phyloP scores from a whole-genome alignment of 2,888 invertebrate species.

The Mystacides longicornis region DNA sequence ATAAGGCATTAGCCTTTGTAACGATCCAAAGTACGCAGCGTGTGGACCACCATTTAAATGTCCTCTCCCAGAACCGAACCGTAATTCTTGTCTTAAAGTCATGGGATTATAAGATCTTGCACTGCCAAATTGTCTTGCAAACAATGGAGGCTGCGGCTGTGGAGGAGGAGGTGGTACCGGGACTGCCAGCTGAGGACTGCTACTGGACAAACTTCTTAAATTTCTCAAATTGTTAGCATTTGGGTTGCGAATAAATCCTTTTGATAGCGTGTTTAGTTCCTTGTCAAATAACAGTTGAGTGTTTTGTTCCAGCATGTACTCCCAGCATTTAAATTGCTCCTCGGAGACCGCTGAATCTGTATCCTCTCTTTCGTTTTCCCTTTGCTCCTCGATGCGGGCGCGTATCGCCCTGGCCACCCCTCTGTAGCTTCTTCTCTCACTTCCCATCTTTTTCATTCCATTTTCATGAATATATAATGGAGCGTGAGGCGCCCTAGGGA shows the following conservation, averaged over 20 bases:
- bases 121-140: conserved; percentile 73
- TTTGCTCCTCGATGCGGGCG: conserved; percentile 57
- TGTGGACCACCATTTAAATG: conserved; percentile 66
- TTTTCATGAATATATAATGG: conserved; percentile 23
- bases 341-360: conserved; percentile 60
- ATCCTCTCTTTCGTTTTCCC: conserved; percentile 48
- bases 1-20: conserved; percentile 78
- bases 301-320: conserved; percentile 87
- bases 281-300: conserved; percentile 83
- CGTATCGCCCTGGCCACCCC: conserved; percentile 56
- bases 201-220: conserved; percentile 57
- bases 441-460: conserved; percentile 27
- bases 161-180: conserved; percentile 35
- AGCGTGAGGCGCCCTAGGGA: conserved; percentile 17
- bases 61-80: conserved; percentile 51
- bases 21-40: conserved; percentile 80
- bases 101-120: conserved; percentile 68
- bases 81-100: conserved; percentile 50
- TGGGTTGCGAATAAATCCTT: conserved; percentile 49
- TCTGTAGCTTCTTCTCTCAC: conserved; percentile 47
- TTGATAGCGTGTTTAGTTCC: conserved; percentile 72
- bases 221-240: conserved; percentile 48
- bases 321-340: conserved; percentile 89
- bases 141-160: conserved; percentile 43
- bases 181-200: conserved; percentile 59